phyloP scores from a whole-genome alignment of 2,888 invertebrate genomes.

The Netelia fuscicornis region DNA sequence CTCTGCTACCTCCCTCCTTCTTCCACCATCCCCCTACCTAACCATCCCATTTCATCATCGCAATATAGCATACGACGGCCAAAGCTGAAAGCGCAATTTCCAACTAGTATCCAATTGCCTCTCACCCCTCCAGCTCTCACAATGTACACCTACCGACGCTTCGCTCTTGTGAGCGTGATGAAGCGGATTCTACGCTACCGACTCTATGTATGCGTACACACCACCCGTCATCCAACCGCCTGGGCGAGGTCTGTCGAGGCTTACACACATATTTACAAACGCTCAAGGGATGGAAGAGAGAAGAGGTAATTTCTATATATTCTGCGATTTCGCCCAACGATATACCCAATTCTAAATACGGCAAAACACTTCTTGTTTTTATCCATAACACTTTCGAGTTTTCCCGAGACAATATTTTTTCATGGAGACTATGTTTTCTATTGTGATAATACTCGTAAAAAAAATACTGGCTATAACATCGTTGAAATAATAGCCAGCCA shows the following conservation, averaged over 20 bases:
- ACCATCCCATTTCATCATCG: constrained; percentile 59
- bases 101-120: constrained; percentile 65
- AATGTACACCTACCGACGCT: not conserved
- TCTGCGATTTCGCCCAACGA: not conserved
- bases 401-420: not conserved
- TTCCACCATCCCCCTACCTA: constrained; percentile 4
- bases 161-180: constrained; percentile 5
- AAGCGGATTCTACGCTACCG: constrained; percentile 37
- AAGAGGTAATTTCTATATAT: not conserved
- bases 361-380: not conserved
- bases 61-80: constrained; percentile 49
- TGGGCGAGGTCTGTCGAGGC: constrained; percentile 46
- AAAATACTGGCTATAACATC: constrained; percentile 16
- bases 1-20: constrained; percentile 7
- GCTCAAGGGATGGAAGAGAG: too few species aligned
- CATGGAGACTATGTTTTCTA: not conserved
- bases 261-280: not conserved
- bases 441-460: not conserved
- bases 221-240: not conserved
- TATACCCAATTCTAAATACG: too few species aligned
- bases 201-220: constrained; percentile 13
- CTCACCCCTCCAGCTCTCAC: constrained; percentile 29
- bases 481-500: not conserved
- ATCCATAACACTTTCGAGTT: not conserved
- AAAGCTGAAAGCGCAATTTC: constrained; percentile 66